Percentiles rank a stretch among this genome's conserved stretches.
These are phyloP conservation scores for Phylloscopus collybita DNA, from an alignment of 2,797 vertebrate genomes.

Conservation along the genomic window DNA sequence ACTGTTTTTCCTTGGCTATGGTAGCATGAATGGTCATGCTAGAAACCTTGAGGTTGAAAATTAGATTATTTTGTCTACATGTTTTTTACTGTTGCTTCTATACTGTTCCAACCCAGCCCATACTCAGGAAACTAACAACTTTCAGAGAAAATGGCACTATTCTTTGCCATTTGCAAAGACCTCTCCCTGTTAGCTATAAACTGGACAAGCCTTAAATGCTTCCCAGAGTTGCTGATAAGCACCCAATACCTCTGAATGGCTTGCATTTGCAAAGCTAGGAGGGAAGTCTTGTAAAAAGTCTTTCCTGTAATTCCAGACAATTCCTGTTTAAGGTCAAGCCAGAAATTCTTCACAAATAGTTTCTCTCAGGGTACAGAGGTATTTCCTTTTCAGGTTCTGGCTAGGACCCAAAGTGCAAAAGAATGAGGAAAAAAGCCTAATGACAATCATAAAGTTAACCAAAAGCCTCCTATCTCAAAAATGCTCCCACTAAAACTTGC, in stretches of 20 bases:
- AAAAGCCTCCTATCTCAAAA: constrained; percentile 6
- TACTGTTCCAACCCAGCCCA: background rate
- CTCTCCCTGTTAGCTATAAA: constrained; percentile 6
- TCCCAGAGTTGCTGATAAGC: constrained; percentile 44
- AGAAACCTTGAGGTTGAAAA: background rate
- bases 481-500: background rate
- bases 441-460: constrained; percentile 33
- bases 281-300: constrained; percentile 60
- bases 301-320: constrained; percentile 69
- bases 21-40: background rate
- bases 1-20: background rate
- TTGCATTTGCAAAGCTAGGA: constrained; percentile 27
- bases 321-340: constrained; percentile 67
- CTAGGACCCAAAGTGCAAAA: constrained; percentile 16
- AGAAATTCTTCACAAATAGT: constrained; percentile 63
- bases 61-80: background rate
- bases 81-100: background rate
- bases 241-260: constrained; percentile 40
- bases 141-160: constrained; percentile 11
- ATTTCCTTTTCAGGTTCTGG: constrained; percentile 65
- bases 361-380: constrained; percentile 50
- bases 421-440: background rate
- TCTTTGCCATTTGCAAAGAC: background rate
- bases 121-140: constrained; percentile 6
- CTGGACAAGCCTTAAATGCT: constrained; percentile 18